These are phyloP conservation scores for Otus sunia DNA, from an alignment of 2,113 vertebrate species.

Conservation along the genomic window DNA sequence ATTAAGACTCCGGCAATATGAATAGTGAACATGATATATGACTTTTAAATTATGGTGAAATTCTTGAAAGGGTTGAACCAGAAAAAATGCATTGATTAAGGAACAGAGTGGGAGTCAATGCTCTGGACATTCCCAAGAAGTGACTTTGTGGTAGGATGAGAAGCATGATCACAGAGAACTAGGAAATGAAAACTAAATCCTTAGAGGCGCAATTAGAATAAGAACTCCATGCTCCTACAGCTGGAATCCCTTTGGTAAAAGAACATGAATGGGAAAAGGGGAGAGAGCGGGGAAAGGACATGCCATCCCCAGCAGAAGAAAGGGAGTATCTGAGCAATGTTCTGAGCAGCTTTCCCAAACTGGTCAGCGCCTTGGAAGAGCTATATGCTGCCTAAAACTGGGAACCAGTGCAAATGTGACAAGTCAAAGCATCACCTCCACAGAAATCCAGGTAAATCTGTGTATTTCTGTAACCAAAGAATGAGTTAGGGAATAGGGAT, in stretches of 20 bases:
- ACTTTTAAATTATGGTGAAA: neutral
- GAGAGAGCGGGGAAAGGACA: rapidly evolving
- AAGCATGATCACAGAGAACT: neutral
- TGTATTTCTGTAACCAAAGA: neutral
- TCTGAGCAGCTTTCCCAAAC: neutral
- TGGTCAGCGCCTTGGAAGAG: neutral
- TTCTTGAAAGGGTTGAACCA: neutral
- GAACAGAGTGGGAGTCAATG: neutral
- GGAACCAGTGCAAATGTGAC: neutral
- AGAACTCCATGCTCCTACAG: neutral
- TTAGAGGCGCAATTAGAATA: neutral
- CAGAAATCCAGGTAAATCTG: neutral
- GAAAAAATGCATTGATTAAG: neutral
- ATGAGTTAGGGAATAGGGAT: neutral
- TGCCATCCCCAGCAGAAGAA: neutral
- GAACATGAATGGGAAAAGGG: neutral
- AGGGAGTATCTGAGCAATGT: neutral
- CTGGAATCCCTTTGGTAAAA: neutral
- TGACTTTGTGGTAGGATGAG: neutral
- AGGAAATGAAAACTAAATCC: neutral
- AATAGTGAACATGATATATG: neutral
- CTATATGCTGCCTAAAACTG: neutral
- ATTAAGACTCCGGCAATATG: neutral
- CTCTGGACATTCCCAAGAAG: neutral
- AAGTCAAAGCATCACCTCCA: neutral